These are phyloP conservation scores for Drosophila prostipennis DNA, from an alignment of 2,888 invertebrate genomes.

Conservation along the genomic window DNA sequence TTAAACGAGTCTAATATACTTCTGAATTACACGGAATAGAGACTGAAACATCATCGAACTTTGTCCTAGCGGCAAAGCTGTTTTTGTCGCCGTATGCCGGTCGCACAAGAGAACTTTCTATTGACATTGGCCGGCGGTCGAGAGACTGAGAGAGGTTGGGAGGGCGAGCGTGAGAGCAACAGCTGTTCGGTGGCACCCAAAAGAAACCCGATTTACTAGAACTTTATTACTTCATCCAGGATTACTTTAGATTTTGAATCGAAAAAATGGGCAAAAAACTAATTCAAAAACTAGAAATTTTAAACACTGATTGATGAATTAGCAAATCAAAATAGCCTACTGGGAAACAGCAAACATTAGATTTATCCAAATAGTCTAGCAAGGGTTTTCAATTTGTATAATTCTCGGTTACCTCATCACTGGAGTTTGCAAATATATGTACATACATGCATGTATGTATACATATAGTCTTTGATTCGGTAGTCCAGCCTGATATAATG, in stretches of 20 bases:
- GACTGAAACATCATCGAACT: slow-evolving; percentile 55
- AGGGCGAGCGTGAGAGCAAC: slow-evolving; percentile 11
- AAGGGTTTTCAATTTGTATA: neutral
- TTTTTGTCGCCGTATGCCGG: slow-evolving; percentile 38
- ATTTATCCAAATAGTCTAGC: neutral
- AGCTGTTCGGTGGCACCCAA: slow-evolving; percentile 35
- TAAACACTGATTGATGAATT: neutral
- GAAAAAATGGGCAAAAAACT: neutral
- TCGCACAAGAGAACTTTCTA: slow-evolving; percentile 36
- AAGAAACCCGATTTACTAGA: neutral
- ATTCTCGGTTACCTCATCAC: neutral
- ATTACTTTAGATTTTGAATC: neutral
- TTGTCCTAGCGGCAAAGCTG: slow-evolving; percentile 56
- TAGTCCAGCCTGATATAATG: too few relatives aligned
- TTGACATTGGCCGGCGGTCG: slow-evolving; percentile 20
- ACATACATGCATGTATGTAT: too few relatives aligned
- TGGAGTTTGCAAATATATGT: too few relatives aligned
- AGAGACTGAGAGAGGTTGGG: slow-evolving; percentile 11
- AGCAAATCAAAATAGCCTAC: neutral
- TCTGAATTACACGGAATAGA: neutral
- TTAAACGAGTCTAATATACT: neutral
- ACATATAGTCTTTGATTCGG: too few relatives aligned
- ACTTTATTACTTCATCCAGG: neutral
- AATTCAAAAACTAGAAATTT: neutral
- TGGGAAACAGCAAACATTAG: neutral